Base-by-base conservation (phyloP, 2,888 invertebrate genomes). In the Cerastis rubricosa region DNA sequence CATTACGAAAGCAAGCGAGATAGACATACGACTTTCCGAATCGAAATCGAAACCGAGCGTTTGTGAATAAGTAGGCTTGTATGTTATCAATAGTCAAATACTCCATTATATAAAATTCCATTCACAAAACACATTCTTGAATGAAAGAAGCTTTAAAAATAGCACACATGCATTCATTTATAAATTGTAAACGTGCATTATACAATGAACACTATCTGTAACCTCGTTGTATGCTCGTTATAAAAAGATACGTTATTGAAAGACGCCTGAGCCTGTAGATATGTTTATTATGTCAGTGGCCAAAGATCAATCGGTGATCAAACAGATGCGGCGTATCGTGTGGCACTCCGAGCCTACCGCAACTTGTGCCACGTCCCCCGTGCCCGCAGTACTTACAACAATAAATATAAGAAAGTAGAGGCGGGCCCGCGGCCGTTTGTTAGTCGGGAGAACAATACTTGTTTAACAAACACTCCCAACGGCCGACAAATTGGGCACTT, bases 401-500 rank as follows among this genome's bases (percentile, higher is more conserved):
- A 88, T 83, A 88, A 88, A 88, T 82, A 83, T 64, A 59, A 45
- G 66, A 74, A 76, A 80, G 66, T n/a, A 74, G 65, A 82, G 71
- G 76, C 79, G 83, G 74, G 51, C 49, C 71, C 71, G 47, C 67
- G 57, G n/a, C 73, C 73, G 71, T 43, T 80, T 83, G 83, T 76
- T 75, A 88, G 84, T 86, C 85, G 88, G 63, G 63, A 47, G 80
- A 86, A 90, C 90, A 87, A 89, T 89, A 85, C 89, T 91, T 92
- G 92, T 92, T 92, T 88, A 89, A 89, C 91, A 91, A 94, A 94
- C 91, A 92, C 89, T 90, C 86, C 63, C 83, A 75, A 77, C 87
- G 86, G 88, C 86, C 87, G 88, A 90, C 91, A 92, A 91, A 93
- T 93, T 92, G 91, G 91, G 89, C 89, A 85, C 87, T 88, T 87